Conservation (phyloP, 92 coral and sea anemone species). For the Parazoanthus darwini region DNA sequence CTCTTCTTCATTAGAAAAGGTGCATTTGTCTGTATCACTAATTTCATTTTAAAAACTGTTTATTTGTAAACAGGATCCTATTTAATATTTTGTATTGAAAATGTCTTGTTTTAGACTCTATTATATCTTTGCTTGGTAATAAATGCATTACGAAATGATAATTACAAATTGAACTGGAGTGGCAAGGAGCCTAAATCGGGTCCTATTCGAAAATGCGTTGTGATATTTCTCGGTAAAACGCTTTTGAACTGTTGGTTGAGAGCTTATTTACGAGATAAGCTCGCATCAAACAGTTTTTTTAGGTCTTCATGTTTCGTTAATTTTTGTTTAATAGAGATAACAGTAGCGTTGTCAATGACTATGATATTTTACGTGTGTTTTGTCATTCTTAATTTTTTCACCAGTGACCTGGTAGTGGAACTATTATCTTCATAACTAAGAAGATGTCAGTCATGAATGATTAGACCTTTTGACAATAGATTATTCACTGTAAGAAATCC, state of each 20-base stretch:
- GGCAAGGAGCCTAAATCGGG: too few species aligned
- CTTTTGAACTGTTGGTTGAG: constrained; percentile 2
- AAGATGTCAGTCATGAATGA: neutral
- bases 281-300: constrained; percentile 1
- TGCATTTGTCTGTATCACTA: too few species aligned
- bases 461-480: neutral
- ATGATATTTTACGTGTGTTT: neutral
- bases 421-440: too few species aligned
- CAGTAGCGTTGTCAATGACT: neutral
- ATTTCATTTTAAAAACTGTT: too few species aligned
- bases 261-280: neutral
- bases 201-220: neutral
- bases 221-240: constrained; percentile 3
- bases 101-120: neutral
- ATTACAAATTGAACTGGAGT: too few species aligned
- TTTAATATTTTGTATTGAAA: too few species aligned
- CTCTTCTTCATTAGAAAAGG: too few species aligned
- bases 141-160: neutral
- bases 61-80: too few species aligned
- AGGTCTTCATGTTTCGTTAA: neutral
- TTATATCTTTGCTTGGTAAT: constrained; percentile 1
- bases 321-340: neutral
- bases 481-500: neutral
- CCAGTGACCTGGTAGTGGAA: too few species aligned
- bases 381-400: constrained; percentile 1